Evolutionary conservation across 2,113 vertebrate genomes (phyloP).

Genomic region (Opisthocomus hoazin): DNA sequence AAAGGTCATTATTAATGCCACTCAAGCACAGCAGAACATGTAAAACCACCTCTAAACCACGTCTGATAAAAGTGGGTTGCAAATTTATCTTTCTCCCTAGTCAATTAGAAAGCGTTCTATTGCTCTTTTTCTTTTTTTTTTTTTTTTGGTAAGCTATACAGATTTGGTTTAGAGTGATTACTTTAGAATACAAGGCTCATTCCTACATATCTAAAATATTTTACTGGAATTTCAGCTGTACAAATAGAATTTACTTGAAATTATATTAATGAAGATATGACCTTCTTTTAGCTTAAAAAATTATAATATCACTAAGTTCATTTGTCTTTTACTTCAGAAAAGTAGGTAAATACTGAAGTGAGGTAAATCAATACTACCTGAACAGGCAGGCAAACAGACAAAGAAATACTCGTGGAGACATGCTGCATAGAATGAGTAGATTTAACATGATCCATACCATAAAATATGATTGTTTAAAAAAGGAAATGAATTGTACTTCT

Average conservation of each 20-base stretch:
- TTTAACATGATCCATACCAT: neutral
- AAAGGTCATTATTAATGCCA: slow-evolving; percentile 16
- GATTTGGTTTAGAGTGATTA: neutral
- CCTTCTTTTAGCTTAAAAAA: neutral
- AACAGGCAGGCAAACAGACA: neutral
- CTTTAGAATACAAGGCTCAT: neutral
- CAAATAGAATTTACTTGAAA: neutral
- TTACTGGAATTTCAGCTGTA: neutral
- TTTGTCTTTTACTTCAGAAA: neutral
- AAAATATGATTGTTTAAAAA: neutral
- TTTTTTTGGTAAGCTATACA: neutral
- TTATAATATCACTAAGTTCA: neutral
- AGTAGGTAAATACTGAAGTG: neutral
- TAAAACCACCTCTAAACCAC: slow-evolving; percentile 14
- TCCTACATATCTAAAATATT: neutral
- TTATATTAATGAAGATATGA: neutral
- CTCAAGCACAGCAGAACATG: slow-evolving; percentile 11
- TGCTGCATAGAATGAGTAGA: neutral
- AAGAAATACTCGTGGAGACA: neutral
- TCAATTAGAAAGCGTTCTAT: neutral
- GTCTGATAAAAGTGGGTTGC: neutral
- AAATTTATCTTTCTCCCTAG: neutral
- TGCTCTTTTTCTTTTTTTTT: neutral
- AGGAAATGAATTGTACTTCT: neutral
- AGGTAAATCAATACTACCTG: neutral